These are phyloP conservation scores for Lagodon rhomboides DNA, from an alignment of 2,797 vertebrate genomes.

Conservation along the genomic window DNA sequence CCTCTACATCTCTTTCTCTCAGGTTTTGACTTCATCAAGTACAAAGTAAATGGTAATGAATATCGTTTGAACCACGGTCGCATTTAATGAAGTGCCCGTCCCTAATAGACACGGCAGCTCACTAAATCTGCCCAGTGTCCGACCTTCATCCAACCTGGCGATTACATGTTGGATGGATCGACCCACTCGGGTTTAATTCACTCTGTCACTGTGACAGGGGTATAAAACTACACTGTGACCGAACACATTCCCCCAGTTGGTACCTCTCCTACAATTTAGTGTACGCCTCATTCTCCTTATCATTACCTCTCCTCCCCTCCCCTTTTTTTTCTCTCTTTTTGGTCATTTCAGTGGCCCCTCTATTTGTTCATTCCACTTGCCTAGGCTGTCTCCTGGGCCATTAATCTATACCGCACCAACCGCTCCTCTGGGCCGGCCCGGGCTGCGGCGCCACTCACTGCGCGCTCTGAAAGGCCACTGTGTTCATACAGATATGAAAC, in stretches of 20 bases:
- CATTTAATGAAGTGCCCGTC: neutral
- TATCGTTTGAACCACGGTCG: neutral
- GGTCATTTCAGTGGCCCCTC: slow-evolving; percentile 68
- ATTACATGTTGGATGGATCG: slow-evolving; percentile 26
- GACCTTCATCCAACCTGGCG: slow-evolving; percentile 31
- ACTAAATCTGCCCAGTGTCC: slow-evolving; percentile 3
- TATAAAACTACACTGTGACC: slow-evolving; percentile 47
- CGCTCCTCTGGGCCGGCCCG: slow-evolving; percentile 69
- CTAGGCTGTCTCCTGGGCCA: slow-evolving; percentile 77
- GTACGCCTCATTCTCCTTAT: slow-evolving; percentile 62
- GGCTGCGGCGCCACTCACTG: slow-evolving; percentile 62
- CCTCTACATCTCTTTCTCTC: neutral
- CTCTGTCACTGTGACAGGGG: slow-evolving; percentile 27
- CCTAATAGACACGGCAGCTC: neutral
- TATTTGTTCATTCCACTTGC: slow-evolving; percentile 80
- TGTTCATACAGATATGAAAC: slow-evolving; percentile 76
- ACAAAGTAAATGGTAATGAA: slow-evolving; percentile 27
- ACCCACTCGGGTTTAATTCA: slow-evolving; percentile 38
- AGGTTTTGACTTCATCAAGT: neutral
- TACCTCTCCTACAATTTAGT: slow-evolving; percentile 43
- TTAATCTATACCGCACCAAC: slow-evolving; percentile 79
- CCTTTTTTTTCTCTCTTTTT: slow-evolving; percentile 8
- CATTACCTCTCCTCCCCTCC: slow-evolving; percentile 34
- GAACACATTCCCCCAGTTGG: slow-evolving; percentile 44
- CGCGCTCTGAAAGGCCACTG: slow-evolving; percentile 74